Conservation (phyloP, 2,888 invertebrate species). For the Heterodera filipjevi region DNA sequence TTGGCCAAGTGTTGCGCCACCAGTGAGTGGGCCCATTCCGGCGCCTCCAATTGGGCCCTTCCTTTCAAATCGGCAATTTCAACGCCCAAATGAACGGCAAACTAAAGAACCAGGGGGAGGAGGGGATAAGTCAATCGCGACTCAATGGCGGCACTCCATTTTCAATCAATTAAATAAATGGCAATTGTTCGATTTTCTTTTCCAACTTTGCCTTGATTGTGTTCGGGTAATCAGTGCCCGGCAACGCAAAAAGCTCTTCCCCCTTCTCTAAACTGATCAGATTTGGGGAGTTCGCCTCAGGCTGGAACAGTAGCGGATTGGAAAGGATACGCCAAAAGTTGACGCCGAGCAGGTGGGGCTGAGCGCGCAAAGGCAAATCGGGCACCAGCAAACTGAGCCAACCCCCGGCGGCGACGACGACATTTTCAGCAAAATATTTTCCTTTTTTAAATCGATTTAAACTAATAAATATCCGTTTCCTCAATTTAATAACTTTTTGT, state of each 20-base stretch:
- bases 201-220: constrained; percentile 45
- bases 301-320: constrained; percentile 24
- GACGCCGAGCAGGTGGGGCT: constrained; percentile 41
- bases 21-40: constrained; percentile 33
- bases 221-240: constrained; percentile 40
- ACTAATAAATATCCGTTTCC: not conserved
- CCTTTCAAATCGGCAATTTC: constrained; percentile 24
- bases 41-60: constrained; percentile 21
- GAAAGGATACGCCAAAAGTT: constrained; percentile 45
- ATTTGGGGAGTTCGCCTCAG: constrained; percentile 39
- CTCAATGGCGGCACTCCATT: no score
- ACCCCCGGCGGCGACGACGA: constrained; percentile 57
- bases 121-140: no score
- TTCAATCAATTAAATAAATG: no score
- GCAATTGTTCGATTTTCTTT: not conserved
- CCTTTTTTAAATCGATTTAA: not conserved
- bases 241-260: constrained; percentile 39
- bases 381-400: constrained; percentile 54
- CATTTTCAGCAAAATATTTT: constrained; percentile 44
- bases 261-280: constrained; percentile 40
- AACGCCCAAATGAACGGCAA: constrained; percentile 35
- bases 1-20: constrained; percentile 39
- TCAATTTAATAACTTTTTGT: constrained; percentile 18
- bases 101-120: constrained; percentile 34
- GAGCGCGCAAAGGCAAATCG: constrained; percentile 34